Percentiles rank a stretch among this genome's conserved stretches.
Evolutionary conservation across 2,797 vertebrate species (phyloP).

Genomic region (Apogon hyalosoma): DNA sequence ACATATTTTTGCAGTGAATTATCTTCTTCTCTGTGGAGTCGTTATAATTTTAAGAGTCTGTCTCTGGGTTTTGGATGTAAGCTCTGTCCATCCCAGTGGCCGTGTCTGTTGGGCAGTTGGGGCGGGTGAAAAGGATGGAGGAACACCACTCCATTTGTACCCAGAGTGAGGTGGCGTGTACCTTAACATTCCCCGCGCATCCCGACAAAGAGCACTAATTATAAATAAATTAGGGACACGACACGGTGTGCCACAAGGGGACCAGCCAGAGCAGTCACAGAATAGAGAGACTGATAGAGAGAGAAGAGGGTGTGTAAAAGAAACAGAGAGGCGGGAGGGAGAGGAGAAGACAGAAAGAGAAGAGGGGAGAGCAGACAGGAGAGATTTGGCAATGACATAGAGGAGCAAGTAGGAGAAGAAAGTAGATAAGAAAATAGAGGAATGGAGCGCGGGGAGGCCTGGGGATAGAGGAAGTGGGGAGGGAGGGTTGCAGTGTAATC

Average conservation of each 20-base stretch:
- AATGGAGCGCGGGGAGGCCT: slow-evolving; percentile 76
- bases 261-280: slow-evolving; percentile 78
- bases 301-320: slow-evolving; percentile 74
- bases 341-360: slow-evolving; percentile 67
- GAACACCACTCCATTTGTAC: slow-evolving; percentile 85
- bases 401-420: slow-evolving; percentile 80
- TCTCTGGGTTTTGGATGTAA: slow-evolving; percentile 48
- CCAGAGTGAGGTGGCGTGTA: slow-evolving; percentile 84
- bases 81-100: slow-evolving; percentile 72
- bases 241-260: slow-evolving; percentile 86
- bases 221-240: slow-evolving; percentile 90
- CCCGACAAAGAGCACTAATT: slow-evolving; percentile 89
- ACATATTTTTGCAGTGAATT: slow-evolving; percentile 4
- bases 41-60: slow-evolving; percentile 55
- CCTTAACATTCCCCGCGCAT: slow-evolving; percentile 87
- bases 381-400: slow-evolving; percentile 80
- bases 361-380: slow-evolving; percentile 72
- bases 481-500: slow-evolving; percentile 50
- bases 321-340: slow-evolving; percentile 71
- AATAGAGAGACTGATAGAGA: slow-evolving; percentile 83
- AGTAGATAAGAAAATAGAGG: slow-evolving; percentile 84
- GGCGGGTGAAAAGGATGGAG: slow-evolving; percentile 62
- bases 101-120: slow-evolving; percentile 66
- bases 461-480: slow-evolving; percentile 67
- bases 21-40: slow-evolving; percentile 35